phyloP scores from a whole-genome alignment of 2,888 invertebrate species.

The Malachius bipustulatus region DNA sequence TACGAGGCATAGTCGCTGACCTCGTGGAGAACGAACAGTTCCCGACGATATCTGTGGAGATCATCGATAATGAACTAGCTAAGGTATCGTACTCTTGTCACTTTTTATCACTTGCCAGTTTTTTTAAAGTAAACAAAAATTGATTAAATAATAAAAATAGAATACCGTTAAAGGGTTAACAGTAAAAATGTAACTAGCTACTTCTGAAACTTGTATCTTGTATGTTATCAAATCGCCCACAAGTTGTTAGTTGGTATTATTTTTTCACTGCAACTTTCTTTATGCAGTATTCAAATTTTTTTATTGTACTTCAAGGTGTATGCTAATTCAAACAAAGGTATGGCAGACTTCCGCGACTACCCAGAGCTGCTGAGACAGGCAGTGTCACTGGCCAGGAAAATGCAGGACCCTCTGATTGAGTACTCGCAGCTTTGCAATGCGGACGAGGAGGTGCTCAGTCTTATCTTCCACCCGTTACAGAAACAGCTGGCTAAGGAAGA shows the following conservation, averaged over 20 bases:
- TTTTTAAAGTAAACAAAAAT: too few relatives aligned
- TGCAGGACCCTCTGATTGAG: slow-evolving; percentile 94
- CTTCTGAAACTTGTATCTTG: too few relatives aligned
- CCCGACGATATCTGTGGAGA: slow-evolving; percentile 76
- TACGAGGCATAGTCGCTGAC: slow-evolving; percentile 60
- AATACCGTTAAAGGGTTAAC: too few relatives aligned
- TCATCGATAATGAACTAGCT: slow-evolving; percentile 87
- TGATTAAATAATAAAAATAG: too few relatives aligned
- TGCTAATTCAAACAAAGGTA: slow-evolving; percentile 79
- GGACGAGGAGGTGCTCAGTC: slow-evolving; percentile 92
- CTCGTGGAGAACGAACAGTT: slow-evolving; percentile 77
- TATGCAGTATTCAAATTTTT: not conserved
- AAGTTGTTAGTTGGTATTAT: too few relatives aligned
- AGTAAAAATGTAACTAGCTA: too few relatives aligned
- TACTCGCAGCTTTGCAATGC: slow-evolving; percentile 91
- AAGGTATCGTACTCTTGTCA: slow-evolving; percentile 37
- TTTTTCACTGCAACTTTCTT: slow-evolving; percentile 1
- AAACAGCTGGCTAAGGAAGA: slow-evolving; percentile 77
- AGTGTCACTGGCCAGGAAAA: slow-evolving; percentile 77
- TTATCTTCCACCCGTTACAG: slow-evolving; percentile 79
- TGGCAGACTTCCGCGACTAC: slow-evolving; percentile 83
- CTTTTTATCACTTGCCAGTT: too few relatives aligned
- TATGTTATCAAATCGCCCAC: too few relatives aligned
- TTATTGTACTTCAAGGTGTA: slow-evolving; percentile 46
- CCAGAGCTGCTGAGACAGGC: slow-evolving; percentile 85